phyloP scores from a whole-genome alignment of 2,113 vertebrate genomes.

The Hiodon tergisus region DNA sequence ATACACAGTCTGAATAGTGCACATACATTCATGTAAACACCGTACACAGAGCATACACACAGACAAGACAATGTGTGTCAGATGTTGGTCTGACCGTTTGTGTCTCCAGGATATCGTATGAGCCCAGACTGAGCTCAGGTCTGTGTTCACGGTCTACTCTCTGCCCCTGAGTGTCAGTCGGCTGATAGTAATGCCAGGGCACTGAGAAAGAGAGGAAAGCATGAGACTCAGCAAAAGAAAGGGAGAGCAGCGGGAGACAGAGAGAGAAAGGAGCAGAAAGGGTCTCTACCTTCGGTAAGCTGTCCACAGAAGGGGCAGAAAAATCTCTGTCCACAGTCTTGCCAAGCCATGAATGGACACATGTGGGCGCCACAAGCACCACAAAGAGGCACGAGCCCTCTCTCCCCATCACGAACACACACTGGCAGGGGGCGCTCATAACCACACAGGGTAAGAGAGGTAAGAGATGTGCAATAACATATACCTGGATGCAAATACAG shows the following conservation, averaged over 20 bases:
- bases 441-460: not conserved
- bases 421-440: slow-evolving; percentile 42
- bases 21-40: not conserved
- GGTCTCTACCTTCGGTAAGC: slow-evolving; percentile 54
- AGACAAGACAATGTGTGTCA: not conserved
- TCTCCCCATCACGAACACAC: slow-evolving; percentile 29
- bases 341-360: slow-evolving; percentile 65
- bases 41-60: not conserved
- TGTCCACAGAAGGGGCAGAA: slow-evolving; percentile 67
- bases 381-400: slow-evolving; percentile 52
- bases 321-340: slow-evolving; percentile 70
- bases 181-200: slow-evolving; percentile 65
- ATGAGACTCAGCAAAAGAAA: not conserved
- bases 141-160: slow-evolving; percentile 49
- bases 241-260: not conserved
- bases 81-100: slow-evolving; percentile 40
- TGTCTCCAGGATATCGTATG: slow-evolving; percentile 58
- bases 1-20: not conserved
- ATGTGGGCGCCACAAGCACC: slow-evolving; percentile 59
- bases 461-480: not conserved
- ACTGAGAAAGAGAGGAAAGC: slow-evolving; percentile 34
- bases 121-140: slow-evolving; percentile 63
- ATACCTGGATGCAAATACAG: too few species aligned
- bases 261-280: not conserved
- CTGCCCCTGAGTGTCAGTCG: slow-evolving; percentile 48